Evolutionary conservation across 2,113 vertebrate genomes (phyloP), one percentile per base, ranked within the genome.

Genomic region (Ictidomys tridecemlineatus): DNA sequence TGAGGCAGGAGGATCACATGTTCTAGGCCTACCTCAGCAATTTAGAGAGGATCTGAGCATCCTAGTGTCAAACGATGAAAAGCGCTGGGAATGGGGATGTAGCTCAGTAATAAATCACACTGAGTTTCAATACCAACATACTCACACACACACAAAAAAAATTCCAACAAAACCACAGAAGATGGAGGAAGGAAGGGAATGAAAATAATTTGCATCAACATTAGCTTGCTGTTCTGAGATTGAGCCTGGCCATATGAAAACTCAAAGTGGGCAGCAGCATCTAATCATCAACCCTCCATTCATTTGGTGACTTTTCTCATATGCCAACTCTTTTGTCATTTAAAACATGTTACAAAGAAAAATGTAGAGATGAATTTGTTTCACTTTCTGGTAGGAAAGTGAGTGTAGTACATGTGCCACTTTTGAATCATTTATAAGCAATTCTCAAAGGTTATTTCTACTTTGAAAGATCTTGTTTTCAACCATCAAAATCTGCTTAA

Each of bases 261-360:
- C 89, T 91, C 86, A 92, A 70, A 97, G 96, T 89, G 97, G 97
- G 94, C 92, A 94, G 95, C 91, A 89, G 91, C 97, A 95, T 92
- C 96, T 96, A 85, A 94, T 92, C 94, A 95, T 96, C 95, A 90
- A 84, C 93, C 94, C 86, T 83, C 87, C 42, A 85, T 79, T 92
- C 80, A 76, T 83, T 91, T 51, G 96, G 77, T 88, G 85, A 94
- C 88, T 90, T 92, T 63, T 87, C 65, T 95, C 84, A 93, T 86
- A 84, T 95, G 93, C 97, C 97, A 97, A 96, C 93, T 97, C 97
- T 96, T 97, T 97, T 97, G 89, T 80, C 97, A 96, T 90, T 98
- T 97, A 97, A 97, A 97, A 97, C 97, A 95, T 96, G 89, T 98
- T 97, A 96, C 93, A 94, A 92, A 98, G 96, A 94, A 97, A 96